Conservation (phyloP, 2,888 invertebrate species). For the Fragum fragum region DNA sequence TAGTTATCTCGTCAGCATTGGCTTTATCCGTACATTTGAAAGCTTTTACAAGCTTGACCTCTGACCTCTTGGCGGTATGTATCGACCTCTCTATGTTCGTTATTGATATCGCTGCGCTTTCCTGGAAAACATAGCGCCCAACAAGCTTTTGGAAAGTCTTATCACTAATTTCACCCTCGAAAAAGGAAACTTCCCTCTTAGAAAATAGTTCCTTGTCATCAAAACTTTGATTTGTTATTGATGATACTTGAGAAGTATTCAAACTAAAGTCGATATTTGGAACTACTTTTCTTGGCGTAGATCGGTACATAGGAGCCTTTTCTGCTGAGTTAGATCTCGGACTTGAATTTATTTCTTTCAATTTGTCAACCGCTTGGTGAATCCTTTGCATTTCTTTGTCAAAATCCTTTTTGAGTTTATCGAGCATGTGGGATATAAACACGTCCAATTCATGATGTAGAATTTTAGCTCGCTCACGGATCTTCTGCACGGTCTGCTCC, state of each 20-base stretch:
- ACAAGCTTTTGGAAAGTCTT: conserved; percentile 48
- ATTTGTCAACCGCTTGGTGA: conserved; percentile 50
- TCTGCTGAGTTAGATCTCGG: conserved; percentile 43
- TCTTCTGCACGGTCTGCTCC: conserved; percentile 59
- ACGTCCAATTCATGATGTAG: conserved; percentile 57
- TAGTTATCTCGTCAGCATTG: conserved; percentile 45
- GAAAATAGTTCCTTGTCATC: conserved; percentile 48
- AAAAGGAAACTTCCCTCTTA: conserved; percentile 52
- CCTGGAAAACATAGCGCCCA: conserved; percentile 55
- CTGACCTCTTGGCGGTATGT: conserved; percentile 56
- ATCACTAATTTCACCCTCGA: conserved; percentile 62
- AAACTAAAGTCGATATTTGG: conserved; percentile 42
- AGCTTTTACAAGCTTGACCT: conserved; percentile 58
- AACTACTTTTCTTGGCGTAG: conserved; percentile 43
- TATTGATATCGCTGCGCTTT: conserved; percentile 48
- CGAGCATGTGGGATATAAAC: conserved; percentile 48
- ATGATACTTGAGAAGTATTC: conserved; percentile 24
- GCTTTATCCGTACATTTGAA: conserved; percentile 60
- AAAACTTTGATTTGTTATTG: conserved; percentile 9
- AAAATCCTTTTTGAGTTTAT: conserved; percentile 54
- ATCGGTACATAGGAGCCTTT: conserved; percentile 47
- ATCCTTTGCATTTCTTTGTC: conserved; percentile 55
- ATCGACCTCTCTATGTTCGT: conserved; percentile 51
- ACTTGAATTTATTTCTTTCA: conserved; percentile 34
- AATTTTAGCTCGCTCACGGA: conserved; percentile 57